Evolutionary conservation across 1,140 invertebrate genomes (phyloP).

Genomic region (Aphidius ervi): DNA sequence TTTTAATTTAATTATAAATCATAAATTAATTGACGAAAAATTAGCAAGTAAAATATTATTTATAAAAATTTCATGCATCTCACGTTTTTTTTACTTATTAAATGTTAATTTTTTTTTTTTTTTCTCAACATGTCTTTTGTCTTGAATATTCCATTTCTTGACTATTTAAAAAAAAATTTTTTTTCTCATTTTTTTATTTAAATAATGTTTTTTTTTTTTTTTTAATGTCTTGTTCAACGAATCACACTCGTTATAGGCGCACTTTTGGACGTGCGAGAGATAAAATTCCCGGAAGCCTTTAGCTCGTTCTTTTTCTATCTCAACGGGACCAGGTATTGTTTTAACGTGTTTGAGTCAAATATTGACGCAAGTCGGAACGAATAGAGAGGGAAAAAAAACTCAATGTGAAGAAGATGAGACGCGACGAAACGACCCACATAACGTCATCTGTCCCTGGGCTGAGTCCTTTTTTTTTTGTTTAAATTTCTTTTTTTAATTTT

Average conservation of each 20-base stretch:
- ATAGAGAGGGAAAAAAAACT: constrained; percentile 18
- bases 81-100: too few species aligned
- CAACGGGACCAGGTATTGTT: constrained; percentile 51
- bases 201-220: not conserved
- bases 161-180: too few species aligned
- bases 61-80: too few species aligned
- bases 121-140: too few species aligned
- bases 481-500: constrained; percentile 10
- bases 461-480: not conserved
- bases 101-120: too few species aligned
- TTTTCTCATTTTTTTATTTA: not conserved
- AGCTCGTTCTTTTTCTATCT: constrained; percentile 42
- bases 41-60: too few species aligned
- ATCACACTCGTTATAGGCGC: constrained; percentile 24
- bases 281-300: constrained; percentile 49
- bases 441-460: constrained; percentile 18
- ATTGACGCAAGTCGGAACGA: constrained; percentile 51
- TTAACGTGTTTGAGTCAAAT: constrained; percentile 56
- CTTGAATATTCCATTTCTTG: too few species aligned
- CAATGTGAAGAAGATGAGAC: constrained; percentile 8
- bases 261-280: constrained; percentile 44
- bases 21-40: too few species aligned
- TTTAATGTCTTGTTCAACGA: not conserved
- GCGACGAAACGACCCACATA: constrained; percentile 22
- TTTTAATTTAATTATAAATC: too few species aligned